Evolutionary conservation across 2,888 invertebrate genomes (phyloP), one percentile per base, ranked within the genome.

Genomic region (Tiliacea aurago): DNA sequence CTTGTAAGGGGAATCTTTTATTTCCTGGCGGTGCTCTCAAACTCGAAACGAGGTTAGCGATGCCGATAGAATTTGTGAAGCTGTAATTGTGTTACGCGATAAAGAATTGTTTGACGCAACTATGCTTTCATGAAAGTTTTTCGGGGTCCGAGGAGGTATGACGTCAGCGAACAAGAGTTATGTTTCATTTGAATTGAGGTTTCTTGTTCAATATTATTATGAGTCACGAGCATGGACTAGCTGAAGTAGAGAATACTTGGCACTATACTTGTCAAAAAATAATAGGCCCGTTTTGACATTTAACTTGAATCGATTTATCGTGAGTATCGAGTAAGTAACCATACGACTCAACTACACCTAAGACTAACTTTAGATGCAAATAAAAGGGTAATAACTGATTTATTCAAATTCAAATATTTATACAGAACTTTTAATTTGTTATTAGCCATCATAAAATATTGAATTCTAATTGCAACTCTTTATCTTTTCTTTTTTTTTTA

Each of bases 1-100:
- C 89, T 86, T 85, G 89, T 88, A 88, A 88, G 81, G 84, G 78
- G 84, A 84, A 89, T 89, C 91, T 91, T 93, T 92, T 92, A 92
- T 92, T 93, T 93, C 92, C 87, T 84, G 78, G 83, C 83, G 58
- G 59, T 84, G 73, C 81, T 86, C 85, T 87, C 74, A 84, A 85
- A 86, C 86, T 87, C 80, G 81, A 84, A 86, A 86, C 81, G 78
- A 87, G 86, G 87, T 86, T 87, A 86, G 76, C 74, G 84, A 86
- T 83, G 81, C 87, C 86, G 77, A 87, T 83, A 76, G 80, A 87
- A 87, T 86, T 87, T 86, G 81, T 76, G 79, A 87, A 81, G 73
- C 76, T 45, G 83, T 87, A 86, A 87, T 85, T 86, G 87, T 79
- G 83, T 86, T 84, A 86, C 81, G 64, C 73, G 86, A 86, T 86